Base-by-base conservation (phyloP, 2,888 invertebrate species). In the Polydrusus cervinus region DNA sequence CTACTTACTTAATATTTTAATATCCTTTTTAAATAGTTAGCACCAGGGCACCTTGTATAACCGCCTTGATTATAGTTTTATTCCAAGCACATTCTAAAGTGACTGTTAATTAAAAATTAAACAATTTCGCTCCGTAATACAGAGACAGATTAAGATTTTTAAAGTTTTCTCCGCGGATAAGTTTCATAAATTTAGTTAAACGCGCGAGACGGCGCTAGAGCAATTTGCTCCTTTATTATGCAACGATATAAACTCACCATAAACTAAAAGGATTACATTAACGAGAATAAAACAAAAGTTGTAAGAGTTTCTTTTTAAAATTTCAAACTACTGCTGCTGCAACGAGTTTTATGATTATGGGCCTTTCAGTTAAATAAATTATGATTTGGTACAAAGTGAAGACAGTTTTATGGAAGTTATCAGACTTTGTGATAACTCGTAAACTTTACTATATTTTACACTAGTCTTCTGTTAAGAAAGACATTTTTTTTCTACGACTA, bases 261-360 rank as follows among this genome's bases (percentile, higher is more conserved):
- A 81, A 81, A 79, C 76, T 73, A 77, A 75, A 78, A 76, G 76
- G 76, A 79, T 79, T 78, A 72, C 79, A 76, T 76, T 78, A 79
- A 78, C 77, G 76, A 76, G 76, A 76, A 75, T 76, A 77, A 79
- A 80, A 77, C 71, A 77, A 78, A 78, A 79, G 47, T 76, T 53
- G 51, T 65, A 62, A 65, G 71, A 65, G 67, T 78, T 77, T 66
- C 72, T 75, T 78, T 72, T 61, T 65, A 60, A 71, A 77, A 77
- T 62, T 75, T 77, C 72, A 77, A 78, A 78, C 77, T 70, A 74
- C 66, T 74, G 47, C 53, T 53, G 62, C 60, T 53, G 62, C 57
- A 67, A 11, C 43, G 67, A 45, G 74, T 65, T 74, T 73, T 75
- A 73, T 75, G 70, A 72, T 75, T 74, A 70, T 69, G 70, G 49